These are phyloP conservation scores for Lasioglossum pauxillum DNA, from an alignment of 2,888 invertebrate genomes.

Conservation along the genomic window DNA sequence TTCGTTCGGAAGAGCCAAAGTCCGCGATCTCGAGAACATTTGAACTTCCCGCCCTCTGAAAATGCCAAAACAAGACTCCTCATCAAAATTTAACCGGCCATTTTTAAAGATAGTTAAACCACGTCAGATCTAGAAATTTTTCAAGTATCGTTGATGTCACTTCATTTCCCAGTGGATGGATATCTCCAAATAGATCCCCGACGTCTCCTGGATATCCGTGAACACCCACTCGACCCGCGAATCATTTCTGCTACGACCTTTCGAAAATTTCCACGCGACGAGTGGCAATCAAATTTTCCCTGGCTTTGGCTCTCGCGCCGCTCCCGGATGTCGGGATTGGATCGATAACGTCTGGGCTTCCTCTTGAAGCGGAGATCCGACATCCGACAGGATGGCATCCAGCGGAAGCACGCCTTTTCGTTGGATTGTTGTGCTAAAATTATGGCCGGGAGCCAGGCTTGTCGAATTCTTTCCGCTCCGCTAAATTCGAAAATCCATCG, in stretches of 20 bases:
- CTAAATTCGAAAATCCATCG: constrained; percentile 4
- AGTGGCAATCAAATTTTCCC: constrained; percentile 17
- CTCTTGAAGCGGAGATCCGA: not conserved
- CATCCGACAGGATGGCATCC: not conserved
- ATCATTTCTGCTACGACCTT: constrained; percentile 1
- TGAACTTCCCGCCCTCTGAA: not conserved
- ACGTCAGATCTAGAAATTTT: not conserved
- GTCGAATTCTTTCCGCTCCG: constrained; percentile 5
- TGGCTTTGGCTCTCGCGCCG: not conserved
- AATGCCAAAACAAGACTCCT: no score
- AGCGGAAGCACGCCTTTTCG: not conserved
- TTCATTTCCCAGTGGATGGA: not conserved
- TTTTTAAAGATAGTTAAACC: not conserved
- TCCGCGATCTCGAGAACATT: not conserved
- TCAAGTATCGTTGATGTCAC: not conserved
- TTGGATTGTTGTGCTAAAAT: constrained; percentile 8
- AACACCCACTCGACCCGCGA: not conserved
- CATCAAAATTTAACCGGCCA: not conserved
- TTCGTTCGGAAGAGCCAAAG: constrained; percentile 16
- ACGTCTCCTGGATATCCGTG: not conserved
- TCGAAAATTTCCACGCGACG: constrained; percentile 9
- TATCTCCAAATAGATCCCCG: not conserved
- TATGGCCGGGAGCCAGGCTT: constrained; percentile 12
- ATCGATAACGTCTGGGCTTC: constrained; percentile 17
- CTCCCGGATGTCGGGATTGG: constrained; percentile 5